Evolutionary conservation across 2,888 invertebrate genomes (phyloP).

Genomic region (Pheosia tremula): DNA sequence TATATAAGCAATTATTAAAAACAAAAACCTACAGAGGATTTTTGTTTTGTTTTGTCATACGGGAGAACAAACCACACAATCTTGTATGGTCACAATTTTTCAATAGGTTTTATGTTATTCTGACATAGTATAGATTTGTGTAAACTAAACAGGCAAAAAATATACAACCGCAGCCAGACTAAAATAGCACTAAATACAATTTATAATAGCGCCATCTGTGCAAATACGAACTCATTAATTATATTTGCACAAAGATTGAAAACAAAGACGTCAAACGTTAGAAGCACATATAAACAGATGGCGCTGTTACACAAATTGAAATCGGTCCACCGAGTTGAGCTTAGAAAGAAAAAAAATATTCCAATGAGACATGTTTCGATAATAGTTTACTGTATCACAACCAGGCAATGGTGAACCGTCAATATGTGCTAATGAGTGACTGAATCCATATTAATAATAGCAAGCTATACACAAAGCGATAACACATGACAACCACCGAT

Average conservation of each 20-base stretch:
- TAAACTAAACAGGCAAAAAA: not conserved
- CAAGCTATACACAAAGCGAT: slow-evolving; percentile 50
- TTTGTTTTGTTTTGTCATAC: no score
- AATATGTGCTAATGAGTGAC: slow-evolving; percentile 70
- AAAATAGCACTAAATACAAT: slow-evolving; percentile 1
- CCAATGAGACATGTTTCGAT: slow-evolving; percentile 61
- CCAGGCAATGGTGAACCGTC: slow-evolving; percentile 67
- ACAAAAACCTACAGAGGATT: no score
- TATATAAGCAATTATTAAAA: no score
- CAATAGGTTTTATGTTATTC: no score
- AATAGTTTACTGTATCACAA: slow-evolving; percentile 45
- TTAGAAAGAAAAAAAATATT: slow-evolving; percentile 51
- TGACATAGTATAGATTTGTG: no score
- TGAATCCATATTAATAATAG: slow-evolving; percentile 57
- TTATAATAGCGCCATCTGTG: slow-evolving; percentile 66
- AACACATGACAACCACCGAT: slow-evolving; percentile 43
- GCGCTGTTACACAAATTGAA: slow-evolving; percentile 72
- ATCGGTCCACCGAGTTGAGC: slow-evolving; percentile 60
- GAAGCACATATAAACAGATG: slow-evolving; percentile 61
- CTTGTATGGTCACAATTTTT: no score
- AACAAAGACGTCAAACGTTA: slow-evolving; percentile 25
- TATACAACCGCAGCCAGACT: not conserved
- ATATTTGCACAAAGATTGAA: slow-evolving; percentile 14
- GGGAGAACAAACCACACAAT: no score
- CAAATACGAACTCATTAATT: slow-evolving; percentile 23